A percentile compares a stretch with the other conserved stretches of the same genome.
These are phyloP conservation scores for Anarhynchus alexandrinus DNA, from an alignment of 2,113 vertebrate genomes.

Conservation along the genomic window DNA sequence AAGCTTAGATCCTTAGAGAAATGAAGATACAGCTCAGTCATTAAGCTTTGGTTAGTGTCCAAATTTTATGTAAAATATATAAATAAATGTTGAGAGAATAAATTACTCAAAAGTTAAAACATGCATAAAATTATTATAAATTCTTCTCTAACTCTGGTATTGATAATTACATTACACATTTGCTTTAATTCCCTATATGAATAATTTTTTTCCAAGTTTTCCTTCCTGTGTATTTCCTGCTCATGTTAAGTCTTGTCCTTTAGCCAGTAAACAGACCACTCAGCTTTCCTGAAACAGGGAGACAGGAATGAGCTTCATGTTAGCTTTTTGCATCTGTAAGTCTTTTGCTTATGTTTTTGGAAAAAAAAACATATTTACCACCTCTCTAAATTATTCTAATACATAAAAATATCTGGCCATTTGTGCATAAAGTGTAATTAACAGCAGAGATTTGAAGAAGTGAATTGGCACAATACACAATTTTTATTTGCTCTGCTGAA, in stretches of 20 bases:
- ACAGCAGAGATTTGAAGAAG: neutral
- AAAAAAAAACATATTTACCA: neutral
- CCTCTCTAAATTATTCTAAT: neutral
- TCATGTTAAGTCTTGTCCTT: neutral
- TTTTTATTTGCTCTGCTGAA: neutral
- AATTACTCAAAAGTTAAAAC: constrained; percentile 52
- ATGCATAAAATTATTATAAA: neutral
- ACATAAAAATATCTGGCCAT: neutral
- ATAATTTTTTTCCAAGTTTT: neutral
- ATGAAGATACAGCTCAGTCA: constrained; percentile 58
- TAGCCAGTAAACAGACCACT: neutral
- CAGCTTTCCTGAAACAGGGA: neutral
- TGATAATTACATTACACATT: constrained; percentile 44
- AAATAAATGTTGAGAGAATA: constrained; percentile 57
- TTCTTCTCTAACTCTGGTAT: constrained; percentile 42
- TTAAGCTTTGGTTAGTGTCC: constrained; percentile 62
- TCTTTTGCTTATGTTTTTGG: neutral
- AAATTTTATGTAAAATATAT: constrained; percentile 59
- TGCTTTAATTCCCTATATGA: constrained; percentile 53
- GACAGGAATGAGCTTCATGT: neutral
- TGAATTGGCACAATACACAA: neutral
- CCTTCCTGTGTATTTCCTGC: neutral
- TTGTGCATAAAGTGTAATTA: neutral
- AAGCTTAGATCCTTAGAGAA: constrained; percentile 54
- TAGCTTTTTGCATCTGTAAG: neutral